Evolutionary conservation across 2,888 invertebrate species (phyloP), one percentile per base, ranked within the genome.

Genomic region (Caenorhabditis macrosperma): DNA sequence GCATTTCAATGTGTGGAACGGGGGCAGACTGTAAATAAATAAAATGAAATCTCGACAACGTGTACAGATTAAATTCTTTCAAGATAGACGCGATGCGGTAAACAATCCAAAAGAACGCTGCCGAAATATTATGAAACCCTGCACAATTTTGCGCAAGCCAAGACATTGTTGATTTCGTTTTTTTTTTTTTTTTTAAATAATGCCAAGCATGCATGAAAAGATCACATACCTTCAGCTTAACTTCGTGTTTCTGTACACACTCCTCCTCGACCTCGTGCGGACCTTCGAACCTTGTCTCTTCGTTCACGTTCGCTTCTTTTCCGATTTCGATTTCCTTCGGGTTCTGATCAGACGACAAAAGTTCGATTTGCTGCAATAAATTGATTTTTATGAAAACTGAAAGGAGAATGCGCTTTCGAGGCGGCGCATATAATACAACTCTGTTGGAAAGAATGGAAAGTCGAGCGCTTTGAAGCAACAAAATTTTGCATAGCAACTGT

Each of bases 1-100:
- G 78, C 78, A 78, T 72, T 60, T 28, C 41, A 33, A 78, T 50
- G 48, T 33, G 59, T 20, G 59, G 52, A 24, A 66, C 38, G 22
- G 74, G 66, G 38, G 71, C 60, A n/a, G 71, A 46, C 67, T 72
- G 55, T 10, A 78, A 76, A 30, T n/a, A 44, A 24, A 12, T 10
- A 26, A n/a, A 20, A 22, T 41, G 48, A 57, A 30, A 63, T 46
- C 20, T 15, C n/a, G 48, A 41, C 38, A 38, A n/a, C n/a, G n/a
- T n/a, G 24, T 50, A 26, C 26, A 22, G 15, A 15, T 12, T 22
- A 46, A 20, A 20, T 20, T 5, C 15, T 12, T 5, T 38, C 9
- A 2, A 38, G 12, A 9, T 3, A 10, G 38, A 12, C 15, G 38
- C 2, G 6, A 12, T 3, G 3, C 2, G 38, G 38, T 38, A 38